Evolutionary conservation across 2,888 invertebrate genomes (phyloP), one percentile per base, ranked within the genome.

Genomic region (Glomeris marginata): DNA sequence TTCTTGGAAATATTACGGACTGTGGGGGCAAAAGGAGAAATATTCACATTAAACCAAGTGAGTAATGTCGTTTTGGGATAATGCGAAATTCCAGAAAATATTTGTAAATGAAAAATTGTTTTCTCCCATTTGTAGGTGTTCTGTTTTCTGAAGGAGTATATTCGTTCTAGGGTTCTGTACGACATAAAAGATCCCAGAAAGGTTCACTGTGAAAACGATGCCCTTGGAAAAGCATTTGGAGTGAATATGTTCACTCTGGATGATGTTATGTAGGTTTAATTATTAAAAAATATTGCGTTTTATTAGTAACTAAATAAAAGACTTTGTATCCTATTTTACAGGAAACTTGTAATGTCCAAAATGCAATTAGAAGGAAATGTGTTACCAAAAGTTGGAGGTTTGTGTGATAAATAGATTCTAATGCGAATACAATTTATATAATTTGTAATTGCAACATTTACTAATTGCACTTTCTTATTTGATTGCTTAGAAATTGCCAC

Each of bases 261-360:
- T 13, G 45, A 51, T 20, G 45, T 51, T 5, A n/a, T 37, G 53
- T 53, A 47, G 47, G 53, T 47, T 44, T 47, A n/a, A n/a, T n/a
- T n/a, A n/a, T n/a, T n/a, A n/a, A n/a, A n/a, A n/a, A n/a, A n/a
- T n/a, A n/a, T n/a, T n/a, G n/a, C n/a, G n/a, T 28, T 5, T 28
- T 28, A 28, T 8, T 5, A 28, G 3, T 28, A 28, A 28, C 8
- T 28, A 3, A 28, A 28, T 28, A 8, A 28, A 28, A 5, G 28
- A n/a, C n/a, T n/a, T n/a, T n/a, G n/a, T n/a, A n/a, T n/a, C 28
- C 8, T 8, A 28, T 28, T 28, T 28, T 28, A 8, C 28, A 28
- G 28, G 28, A 28, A 28, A 28, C 28, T 28, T 28, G 28, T 28
- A 8, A 3, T 28, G 28, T 28, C 28, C 8, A 28, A 28, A 5